Percentiles rank a stretch among this genome's conserved stretches.
These are phyloP conservation scores for Ceratosolen solmsi DNA, from an alignment of 1,140 invertebrate genomes.

Conservation along the genomic window DNA sequence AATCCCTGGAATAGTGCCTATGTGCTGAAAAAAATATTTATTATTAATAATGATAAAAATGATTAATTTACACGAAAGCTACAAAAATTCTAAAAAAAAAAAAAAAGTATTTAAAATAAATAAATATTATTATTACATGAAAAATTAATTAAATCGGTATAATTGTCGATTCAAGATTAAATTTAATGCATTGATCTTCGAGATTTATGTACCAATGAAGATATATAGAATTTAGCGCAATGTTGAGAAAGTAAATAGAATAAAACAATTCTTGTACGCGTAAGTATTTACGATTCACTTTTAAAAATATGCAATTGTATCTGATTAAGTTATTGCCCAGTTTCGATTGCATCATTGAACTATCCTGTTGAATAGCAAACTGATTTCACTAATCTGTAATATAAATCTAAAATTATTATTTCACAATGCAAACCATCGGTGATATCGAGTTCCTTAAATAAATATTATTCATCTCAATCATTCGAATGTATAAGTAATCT, in stretches of 20 bases:
- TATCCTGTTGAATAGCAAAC: neutral
- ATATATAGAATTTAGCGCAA: neutral
- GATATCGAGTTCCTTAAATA: neutral
- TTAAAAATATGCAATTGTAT: neutral
- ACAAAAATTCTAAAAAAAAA: no score
- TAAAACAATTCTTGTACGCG: neutral
- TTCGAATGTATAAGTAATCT: neutral
- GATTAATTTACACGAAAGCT: no score
- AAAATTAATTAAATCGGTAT: no score
- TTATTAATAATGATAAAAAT: no score
- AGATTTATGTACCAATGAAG: no score
- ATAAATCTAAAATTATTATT: neutral
- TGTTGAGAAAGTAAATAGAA: neutral
- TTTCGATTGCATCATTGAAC: neutral
- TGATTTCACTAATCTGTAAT: neutral
- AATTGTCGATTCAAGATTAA: no score
- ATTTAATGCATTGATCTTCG: no score
- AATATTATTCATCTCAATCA: neutral
- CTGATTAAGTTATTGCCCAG: neutral
- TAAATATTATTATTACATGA: no score
- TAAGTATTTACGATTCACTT: neutral
- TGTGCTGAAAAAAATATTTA: no score
- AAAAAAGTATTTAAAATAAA: no score
- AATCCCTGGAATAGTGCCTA: no score
- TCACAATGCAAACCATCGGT: neutral